These are phyloP conservation scores for Neolamprologus brichardi DNA, from an alignment of 2,113 vertebrate genomes.

Conservation along the genomic window DNA sequence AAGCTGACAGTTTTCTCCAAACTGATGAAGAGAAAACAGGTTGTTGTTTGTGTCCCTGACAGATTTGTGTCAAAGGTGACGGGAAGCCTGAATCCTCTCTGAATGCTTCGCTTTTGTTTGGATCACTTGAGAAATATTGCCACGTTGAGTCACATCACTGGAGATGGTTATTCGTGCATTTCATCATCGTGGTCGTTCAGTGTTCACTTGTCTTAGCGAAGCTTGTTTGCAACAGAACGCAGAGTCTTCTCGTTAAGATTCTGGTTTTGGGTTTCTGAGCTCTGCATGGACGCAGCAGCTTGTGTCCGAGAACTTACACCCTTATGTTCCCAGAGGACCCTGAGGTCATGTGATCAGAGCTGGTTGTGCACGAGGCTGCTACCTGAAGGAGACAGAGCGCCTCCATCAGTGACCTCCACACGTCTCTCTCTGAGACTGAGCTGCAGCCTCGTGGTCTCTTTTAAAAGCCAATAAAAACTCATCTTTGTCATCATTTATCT, in stretches of 20 bases:
- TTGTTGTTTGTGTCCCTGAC: background rate
- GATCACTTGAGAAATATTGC: background rate
- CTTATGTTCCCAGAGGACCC: background rate
- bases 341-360: background rate
- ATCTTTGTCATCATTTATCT: background rate
- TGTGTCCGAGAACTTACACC: background rate
- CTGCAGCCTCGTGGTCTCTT: background rate
- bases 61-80: background rate
- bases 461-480: background rate
- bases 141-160: background rate
- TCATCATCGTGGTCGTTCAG: background rate
- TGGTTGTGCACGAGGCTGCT: background rate
- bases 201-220: background rate
- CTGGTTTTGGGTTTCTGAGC: background rate
- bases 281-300: background rate
- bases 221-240: background rate
- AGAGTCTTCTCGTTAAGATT: fast-evolving
- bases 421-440: background rate
- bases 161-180: background rate
- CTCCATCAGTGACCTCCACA: background rate
- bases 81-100: background rate
- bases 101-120: background rate
- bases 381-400: fast-evolving
- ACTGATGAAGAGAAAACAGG: background rate
- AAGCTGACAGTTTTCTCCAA: background rate